Evolutionary conservation across 2,888 invertebrate genomes (phyloP).

Genomic region (Acheta domesticus): DNA sequence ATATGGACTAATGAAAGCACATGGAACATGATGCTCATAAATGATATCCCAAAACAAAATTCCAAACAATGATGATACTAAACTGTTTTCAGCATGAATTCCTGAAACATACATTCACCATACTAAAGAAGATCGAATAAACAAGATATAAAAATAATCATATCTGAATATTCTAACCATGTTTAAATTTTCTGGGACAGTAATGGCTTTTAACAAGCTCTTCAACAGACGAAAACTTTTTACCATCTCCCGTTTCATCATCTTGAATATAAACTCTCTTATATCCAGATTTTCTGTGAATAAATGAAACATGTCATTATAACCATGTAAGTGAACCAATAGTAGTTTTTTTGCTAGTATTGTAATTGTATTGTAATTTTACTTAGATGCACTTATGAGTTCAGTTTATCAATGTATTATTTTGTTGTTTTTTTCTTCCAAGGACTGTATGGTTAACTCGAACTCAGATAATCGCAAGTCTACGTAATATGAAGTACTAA

Average conservation of each 20-base stretch:
- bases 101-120: slow-evolving; percentile 48
- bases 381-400: too few species aligned
- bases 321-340: too few species aligned
- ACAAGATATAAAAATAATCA: too few species aligned
- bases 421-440: too few species aligned
- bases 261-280: slow-evolving; percentile 44
- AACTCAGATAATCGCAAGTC: too few species aligned
- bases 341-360: too few species aligned
- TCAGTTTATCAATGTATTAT: too few species aligned
- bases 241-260: slow-evolving; percentile 44
- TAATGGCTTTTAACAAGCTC: slow-evolving; percentile 56
- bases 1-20: slow-evolving; percentile 63
- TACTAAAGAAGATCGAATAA: too few species aligned
- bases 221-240: slow-evolving; percentile 54
- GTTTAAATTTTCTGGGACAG: slow-evolving; percentile 36
- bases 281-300: slow-evolving; percentile 42
- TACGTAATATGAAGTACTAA: too few species aligned
- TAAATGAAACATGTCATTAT: not conserved
- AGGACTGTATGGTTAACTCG: too few species aligned
- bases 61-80: slow-evolving; percentile 60
- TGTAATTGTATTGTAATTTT: too few species aligned
- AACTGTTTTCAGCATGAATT: slow-evolving; percentile 69
- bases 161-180: slow-evolving; percentile 46
- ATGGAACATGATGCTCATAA: slow-evolving; percentile 55
- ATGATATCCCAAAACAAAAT: slow-evolving; percentile 79